Percentiles rank a stretch among this genome's conserved stretches.
phyloP scores from a whole-genome alignment of 2,888 invertebrate species.

The Metallyticus violacea region DNA sequence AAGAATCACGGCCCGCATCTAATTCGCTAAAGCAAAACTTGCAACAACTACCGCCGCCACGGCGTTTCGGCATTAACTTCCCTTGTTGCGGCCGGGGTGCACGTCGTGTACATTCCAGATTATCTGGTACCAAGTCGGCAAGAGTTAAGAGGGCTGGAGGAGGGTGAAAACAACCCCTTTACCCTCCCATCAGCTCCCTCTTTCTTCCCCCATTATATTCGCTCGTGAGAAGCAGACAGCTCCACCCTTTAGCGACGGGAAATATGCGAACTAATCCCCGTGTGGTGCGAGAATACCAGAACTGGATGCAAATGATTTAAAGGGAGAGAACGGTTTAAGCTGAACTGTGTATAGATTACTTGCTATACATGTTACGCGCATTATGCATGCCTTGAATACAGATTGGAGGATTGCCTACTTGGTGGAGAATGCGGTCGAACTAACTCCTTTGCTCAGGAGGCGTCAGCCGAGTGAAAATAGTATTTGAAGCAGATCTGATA shows the following conservation, averaged over 20 bases:
- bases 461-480: too few species aligned
- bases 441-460: neutral
- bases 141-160: neutral
- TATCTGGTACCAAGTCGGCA: neutral
- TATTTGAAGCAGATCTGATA: too few species aligned
- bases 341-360: constrained; percentile 12
- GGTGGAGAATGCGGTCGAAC: neutral
- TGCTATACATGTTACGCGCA: neutral
- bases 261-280: constrained; percentile 7
- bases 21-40: neutral
- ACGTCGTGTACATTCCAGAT: neutral
- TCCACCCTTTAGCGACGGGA: neutral
- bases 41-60: neutral
- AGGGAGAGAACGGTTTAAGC: constrained; percentile 1
- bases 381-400: constrained; percentile 8
- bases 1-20: neutral
- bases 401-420: neutral
- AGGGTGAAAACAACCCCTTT: neutral
- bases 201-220: neutral
- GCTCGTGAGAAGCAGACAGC: neutral
- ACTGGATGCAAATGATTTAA: constrained; percentile 6
- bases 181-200: too few species aligned
- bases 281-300: neutral
- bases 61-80: too few species aligned
- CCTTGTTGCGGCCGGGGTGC: neutral